Evolutionary conservation across 1,140 invertebrate genomes (phyloP).

Genomic region (Thrips palmi): DNA sequence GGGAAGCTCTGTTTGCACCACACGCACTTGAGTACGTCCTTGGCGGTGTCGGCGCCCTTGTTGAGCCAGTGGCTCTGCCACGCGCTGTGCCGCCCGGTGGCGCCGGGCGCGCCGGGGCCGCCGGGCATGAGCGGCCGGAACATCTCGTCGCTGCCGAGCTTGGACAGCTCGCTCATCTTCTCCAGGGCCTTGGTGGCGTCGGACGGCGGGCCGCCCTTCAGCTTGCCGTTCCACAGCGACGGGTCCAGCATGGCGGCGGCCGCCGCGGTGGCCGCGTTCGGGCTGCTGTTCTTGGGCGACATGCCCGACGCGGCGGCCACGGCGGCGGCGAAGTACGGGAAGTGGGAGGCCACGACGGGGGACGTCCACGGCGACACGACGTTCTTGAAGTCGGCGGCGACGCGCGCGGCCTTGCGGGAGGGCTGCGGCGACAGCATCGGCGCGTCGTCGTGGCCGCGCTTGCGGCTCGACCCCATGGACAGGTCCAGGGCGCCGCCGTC

Average conservation of each 20-base stretch:
- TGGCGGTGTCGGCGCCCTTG: conserved; percentile 79
- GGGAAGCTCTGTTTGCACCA: conserved; percentile 91
- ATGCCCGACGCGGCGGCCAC: conserved; percentile 44
- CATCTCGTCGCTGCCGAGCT: conserved; percentile 55
- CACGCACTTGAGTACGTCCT: conserved; percentile 86
- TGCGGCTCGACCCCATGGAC: conserved; percentile 52
- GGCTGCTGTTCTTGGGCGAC: conserved; percentile 45
- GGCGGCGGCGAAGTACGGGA: conserved; percentile 65
- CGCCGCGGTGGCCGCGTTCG: conserved; percentile 19
- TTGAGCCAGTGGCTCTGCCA: conserved; percentile 93
- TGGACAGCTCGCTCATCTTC: conserved; percentile 79
- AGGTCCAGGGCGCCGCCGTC: conserved; percentile 51
- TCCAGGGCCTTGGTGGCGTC: conserved; percentile 74
- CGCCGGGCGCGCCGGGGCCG: conserved; percentile 21
- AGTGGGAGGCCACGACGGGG: conserved; percentile 49
- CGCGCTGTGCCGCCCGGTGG: conserved; percentile 52
- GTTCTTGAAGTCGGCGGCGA: conserved; percentile 37
- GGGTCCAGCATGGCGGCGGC: conserved; percentile 22
- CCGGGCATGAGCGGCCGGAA: conserved; percentile 38
- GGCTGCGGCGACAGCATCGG: conserved; percentile 26
- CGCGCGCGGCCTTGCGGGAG: conserved; percentile 17
- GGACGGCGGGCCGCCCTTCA: conserved; percentile 36
- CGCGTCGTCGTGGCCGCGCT: conserved; percentile 43
- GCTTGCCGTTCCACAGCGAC: conserved; percentile 59
- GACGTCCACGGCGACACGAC: conserved; percentile 55